Evolutionary conservation across 2,797 vertebrate genomes (phyloP), one percentile per base, ranked within the genome.

Genomic region (Aselliscus stoliczkanus): DNA sequence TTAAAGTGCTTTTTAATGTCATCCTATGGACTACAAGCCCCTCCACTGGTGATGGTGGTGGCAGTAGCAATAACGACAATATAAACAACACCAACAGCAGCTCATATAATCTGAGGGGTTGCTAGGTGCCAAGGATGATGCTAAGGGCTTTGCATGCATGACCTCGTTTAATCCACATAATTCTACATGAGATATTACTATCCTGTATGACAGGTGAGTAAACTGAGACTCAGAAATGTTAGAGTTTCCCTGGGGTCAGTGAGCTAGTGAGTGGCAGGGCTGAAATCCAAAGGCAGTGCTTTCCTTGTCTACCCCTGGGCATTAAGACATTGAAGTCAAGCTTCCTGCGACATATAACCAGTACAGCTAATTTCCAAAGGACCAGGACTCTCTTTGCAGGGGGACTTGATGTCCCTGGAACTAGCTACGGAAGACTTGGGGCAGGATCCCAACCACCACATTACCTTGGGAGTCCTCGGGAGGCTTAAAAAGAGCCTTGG

Each of bases 401-500:
- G 79, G 21, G 29, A 84, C 11, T 5, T 31, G 14, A 37, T 23
- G 6, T 47, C 13, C 15, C 39, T n/a, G 2, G 52, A 42, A 58
- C 12, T 25, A 29, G 67, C 85, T 52, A 27, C 6, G 3, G 34
- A 50, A 27, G 44, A 21, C 1, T 0, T 17, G 12, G 73, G 42
- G 67, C 76, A 65, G 7, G 47, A 29, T 13, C 52, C 54, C 7
- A 34, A 64, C 39, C 12, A 58, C 39, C 10, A n/a, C n/a, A 25
- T 96, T 98, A 99, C 99, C 99, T 98, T 99, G 99, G 0, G 99
- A 99, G 98, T 99, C 99, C 88, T 99, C 99, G 0, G 99, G 99
- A 0, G 99, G 99, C 96, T 99, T 99, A 96, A 99, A 99, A 65
- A 99, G 98, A 37, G 99, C 99, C 97, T 99, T 99, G 98, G 99